A percentile compares a stretch with the other conserved stretches of the same genome.
These are phyloP conservation scores for Amblyopsis rosae DNA, from an alignment of 2,113 vertebrate species.

Conservation along the genomic window DNA sequence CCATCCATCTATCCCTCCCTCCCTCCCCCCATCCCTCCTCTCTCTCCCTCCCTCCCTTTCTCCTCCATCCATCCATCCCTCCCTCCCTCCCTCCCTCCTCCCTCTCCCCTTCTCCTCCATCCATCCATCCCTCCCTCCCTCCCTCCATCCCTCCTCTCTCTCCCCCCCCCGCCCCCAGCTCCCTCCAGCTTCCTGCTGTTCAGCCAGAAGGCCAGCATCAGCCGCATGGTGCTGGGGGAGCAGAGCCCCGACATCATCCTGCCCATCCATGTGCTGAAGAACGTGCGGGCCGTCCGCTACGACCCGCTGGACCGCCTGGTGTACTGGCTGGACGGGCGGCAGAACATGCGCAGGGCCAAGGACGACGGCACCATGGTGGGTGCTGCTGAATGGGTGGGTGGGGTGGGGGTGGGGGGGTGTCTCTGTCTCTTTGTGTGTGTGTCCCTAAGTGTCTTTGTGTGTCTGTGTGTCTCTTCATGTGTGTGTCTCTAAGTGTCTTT, in stretches of 20 bases:
- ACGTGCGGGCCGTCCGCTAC: slow-evolving; percentile 86
- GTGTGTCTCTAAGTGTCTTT: too few relatives aligned
- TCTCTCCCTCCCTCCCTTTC: not conserved
- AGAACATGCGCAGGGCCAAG: slow-evolving; percentile 87
- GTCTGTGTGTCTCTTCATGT: too few relatives aligned
- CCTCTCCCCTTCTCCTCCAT: not conserved
- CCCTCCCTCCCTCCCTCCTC: not conserved
- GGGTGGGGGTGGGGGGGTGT: too few relatives aligned
- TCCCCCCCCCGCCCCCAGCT: slow-evolving; percentile 68
- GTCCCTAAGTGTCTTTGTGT: too few relatives aligned
- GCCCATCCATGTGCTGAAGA: slow-evolving; percentile 87
- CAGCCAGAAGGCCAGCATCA: slow-evolving; percentile 92
- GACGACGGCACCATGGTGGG: slow-evolving; percentile 90
- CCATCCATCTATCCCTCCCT: too few relatives aligned
- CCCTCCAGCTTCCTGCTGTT: slow-evolving; percentile 91
- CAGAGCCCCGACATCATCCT: slow-evolving; percentile 93
- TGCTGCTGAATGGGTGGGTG: not conserved
- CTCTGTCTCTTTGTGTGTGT: not conserved
- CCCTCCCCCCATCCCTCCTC: too few relatives aligned
- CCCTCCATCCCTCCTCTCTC: slow-evolving; percentile 7
- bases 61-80: not conserved
- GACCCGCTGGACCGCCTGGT: slow-evolving; percentile 88
- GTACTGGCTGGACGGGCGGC: slow-evolving; percentile 93
- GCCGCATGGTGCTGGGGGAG: slow-evolving; percentile 90
- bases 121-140: slow-evolving; percentile 77